Evolutionary conservation across 53 echinoderm and acorn worm species (phyloP).

Genomic region (Stichopus horrens): DNA sequence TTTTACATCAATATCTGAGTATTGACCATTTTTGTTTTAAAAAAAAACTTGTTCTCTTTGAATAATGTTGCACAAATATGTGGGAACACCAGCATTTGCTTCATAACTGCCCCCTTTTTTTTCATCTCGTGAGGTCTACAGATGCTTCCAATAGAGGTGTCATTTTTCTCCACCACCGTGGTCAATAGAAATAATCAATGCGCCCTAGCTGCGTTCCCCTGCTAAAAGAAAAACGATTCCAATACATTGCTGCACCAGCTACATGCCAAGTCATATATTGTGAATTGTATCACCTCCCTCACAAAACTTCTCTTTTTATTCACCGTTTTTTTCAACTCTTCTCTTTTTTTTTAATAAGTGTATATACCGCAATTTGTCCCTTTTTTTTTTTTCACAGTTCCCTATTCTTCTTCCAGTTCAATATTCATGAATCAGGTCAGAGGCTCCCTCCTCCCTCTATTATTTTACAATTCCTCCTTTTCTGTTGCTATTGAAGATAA

Average conservation of each 20-base stretch:
- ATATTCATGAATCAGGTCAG: conserved; percentile 47
- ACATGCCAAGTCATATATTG: not conserved
- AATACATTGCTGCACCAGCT: not conserved
- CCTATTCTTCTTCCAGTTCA: conserved; percentile 37
- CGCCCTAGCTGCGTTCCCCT: not conserved
- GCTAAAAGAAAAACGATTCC: conserved; percentile 4
- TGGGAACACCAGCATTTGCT: not conserved
- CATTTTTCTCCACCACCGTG: not conserved
- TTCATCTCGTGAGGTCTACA: not conserved
- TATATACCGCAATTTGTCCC: not conserved
- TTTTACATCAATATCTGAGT: not conserved
- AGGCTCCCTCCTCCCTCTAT: conserved; percentile 26
- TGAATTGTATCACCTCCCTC: conserved; percentile 30
- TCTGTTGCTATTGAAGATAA: not conserved
- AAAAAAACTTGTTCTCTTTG: not conserved
- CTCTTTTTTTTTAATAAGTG: not conserved
- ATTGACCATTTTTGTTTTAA: not conserved
- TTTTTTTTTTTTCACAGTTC: conserved; percentile 10
- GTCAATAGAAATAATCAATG: conserved; percentile 38
- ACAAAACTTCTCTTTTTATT: conserved; percentile 3
- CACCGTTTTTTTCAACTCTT: not conserved
- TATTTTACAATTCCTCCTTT: conserved; percentile 35
- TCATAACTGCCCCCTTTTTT: not conserved
- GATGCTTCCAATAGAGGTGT: not conserved
- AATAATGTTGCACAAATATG: not conserved